These are phyloP conservation scores for Whitmania pigra DNA, from an alignment of 1,140 invertebrate genomes.

Conservation along the genomic window DNA sequence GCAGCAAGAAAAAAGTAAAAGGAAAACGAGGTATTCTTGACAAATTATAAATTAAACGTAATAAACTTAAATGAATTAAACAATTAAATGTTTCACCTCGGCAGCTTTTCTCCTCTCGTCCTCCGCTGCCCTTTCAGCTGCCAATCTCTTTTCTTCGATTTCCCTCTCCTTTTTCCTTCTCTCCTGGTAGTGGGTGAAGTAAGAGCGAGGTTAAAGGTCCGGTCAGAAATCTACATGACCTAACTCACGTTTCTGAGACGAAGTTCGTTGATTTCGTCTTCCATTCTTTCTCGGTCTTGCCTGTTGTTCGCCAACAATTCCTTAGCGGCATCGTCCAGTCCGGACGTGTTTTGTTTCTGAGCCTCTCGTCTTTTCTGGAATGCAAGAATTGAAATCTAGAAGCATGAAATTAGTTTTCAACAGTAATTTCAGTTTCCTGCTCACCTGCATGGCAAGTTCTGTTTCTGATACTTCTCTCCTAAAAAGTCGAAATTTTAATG, in stretches of 20 bases:
- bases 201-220: too few species aligned
- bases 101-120: conserved; percentile 17
- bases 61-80: too few species aligned
- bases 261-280: conserved; percentile 28
- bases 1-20: neutral
- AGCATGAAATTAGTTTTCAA: neutral
- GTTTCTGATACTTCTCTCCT: conserved; percentile 7
- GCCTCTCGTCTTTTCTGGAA: conserved; percentile 15
- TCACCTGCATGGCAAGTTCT: conserved; percentile 7
- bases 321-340: conserved; percentile 24
- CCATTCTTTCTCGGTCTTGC: conserved; percentile 32
- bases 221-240: too few species aligned
- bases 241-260: conserved; percentile 28
- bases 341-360: conserved; percentile 14
- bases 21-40: too few species aligned
- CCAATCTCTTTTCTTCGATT: conserved; percentile 17
- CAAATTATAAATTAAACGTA: neutral
- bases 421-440: neutral
- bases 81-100: neutral
- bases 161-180: conserved; percentile 18
- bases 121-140: conserved; percentile 15
- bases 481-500: neutral
- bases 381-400: neutral
- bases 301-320: conserved; percentile 37
- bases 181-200: neutral